Evolutionary conservation across 2,797 vertebrate species (phyloP), one percentile per base, ranked within the genome.

Genomic region (Coccyzus lansbergi): DNA sequence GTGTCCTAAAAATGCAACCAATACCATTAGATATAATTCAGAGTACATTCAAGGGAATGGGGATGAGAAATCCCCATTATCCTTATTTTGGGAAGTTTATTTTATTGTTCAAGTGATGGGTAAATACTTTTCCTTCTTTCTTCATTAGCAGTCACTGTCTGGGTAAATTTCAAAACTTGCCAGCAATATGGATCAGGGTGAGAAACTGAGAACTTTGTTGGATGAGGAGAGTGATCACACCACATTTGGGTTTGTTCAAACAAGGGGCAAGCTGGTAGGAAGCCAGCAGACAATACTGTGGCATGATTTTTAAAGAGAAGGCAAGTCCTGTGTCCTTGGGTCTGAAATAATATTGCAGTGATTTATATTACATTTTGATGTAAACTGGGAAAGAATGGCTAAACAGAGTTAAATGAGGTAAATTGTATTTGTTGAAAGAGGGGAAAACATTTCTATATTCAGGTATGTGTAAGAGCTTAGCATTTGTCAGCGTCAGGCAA

Each of bases 1-100:
- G 99, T 12, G 99, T 99, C 97, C 99, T 99, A 21, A 34, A 86
- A 95, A 77, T 9, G 25, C 29, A 93, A 70, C 7, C 40, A 56
- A 3, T 1, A 29, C 46, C 64, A 29, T 70, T 59, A 72, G 34
- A 4, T 46, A 22, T 29, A 15, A 72, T 29, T 74, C 40, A 58
- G 68, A 51, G 29, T 28, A 19, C 26, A 22, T 82, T 60, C 40
- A 83, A n/a, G 31, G 25, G 49, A 64, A 51, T 15, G 12, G 25
- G 5, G 18, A 12, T 28, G 29, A 40, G 9, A 19, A 65, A 69
- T 29, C 38, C 38, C 38, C 38, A 38, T 65, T 59, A 21, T 1
- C 12, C 74, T 42, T 55, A 49, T 71, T 92, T 83, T 18, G 1
- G 1, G 15, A 90, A 65, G 3, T 33, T 65, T 88, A 2, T 81